These are phyloP conservation scores for Mamestra brassicae DNA, from an alignment of 2,888 invertebrate species.

Conservation along the genomic window DNA sequence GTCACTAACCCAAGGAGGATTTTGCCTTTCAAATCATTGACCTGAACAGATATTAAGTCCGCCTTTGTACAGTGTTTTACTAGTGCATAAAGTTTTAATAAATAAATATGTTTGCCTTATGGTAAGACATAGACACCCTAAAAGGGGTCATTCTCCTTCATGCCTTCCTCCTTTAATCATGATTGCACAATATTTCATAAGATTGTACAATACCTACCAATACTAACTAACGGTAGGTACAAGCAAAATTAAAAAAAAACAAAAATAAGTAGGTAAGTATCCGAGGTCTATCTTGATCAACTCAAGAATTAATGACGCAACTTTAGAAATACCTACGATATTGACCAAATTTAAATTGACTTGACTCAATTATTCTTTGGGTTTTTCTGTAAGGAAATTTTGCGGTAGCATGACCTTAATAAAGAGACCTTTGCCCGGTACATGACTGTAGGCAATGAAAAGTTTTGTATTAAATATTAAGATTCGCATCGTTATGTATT, in stretches of 20 bases:
- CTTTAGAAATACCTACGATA: constrained; percentile 10
- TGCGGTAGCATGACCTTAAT: constrained; percentile 17
- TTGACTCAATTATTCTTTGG: constrained; percentile 1
- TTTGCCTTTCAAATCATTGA: not conserved
- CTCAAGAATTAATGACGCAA: constrained; percentile 10
- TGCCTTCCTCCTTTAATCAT: not conserved
- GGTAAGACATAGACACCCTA: not conserved
- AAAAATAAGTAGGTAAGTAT: not conserved
- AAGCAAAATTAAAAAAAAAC: too few relatives aligned
- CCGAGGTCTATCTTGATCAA: constrained; percentile 8
- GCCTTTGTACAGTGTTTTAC: too few relatives aligned
- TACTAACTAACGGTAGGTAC: not conserved
- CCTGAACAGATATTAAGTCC: not conserved
- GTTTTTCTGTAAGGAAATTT: constrained; percentile 7
- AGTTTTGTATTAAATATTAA: not conserved
- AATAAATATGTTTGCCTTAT: not conserved
- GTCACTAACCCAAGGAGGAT: not conserved
- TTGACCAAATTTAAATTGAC: constrained; percentile 9
- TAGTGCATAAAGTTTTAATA: too few relatives aligned
- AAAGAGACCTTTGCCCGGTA: not conserved
- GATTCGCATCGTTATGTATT: too few relatives aligned
- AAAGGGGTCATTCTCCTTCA: not conserved
- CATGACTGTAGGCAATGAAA: not conserved
- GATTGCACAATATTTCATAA: constrained; percentile 31
- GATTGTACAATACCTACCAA: constrained; percentile 4